phyloP scores from a whole-genome alignment of 2,888 invertebrate species.

The Drymonia ruficornis region DNA sequence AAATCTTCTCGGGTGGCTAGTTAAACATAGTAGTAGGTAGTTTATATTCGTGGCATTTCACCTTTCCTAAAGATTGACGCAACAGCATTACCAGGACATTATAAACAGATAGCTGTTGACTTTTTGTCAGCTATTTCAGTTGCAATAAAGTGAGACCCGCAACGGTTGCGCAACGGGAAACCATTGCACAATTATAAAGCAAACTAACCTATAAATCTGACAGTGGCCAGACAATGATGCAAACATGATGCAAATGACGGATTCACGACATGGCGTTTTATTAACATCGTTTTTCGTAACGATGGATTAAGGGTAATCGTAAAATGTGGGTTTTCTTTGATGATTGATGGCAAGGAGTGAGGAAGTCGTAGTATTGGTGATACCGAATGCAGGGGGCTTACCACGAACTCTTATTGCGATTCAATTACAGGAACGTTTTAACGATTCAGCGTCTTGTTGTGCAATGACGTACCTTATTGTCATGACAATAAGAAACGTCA shows the following conservation, averaged over 20 bases:
- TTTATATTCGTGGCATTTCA: too few relatives aligned
- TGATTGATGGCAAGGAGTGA: conserved; percentile 9
- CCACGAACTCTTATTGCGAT: too few relatives aligned
- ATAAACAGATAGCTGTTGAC: conserved; percentile 5
- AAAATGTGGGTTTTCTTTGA: conserved; percentile 8
- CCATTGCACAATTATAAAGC: conserved; percentile 27
- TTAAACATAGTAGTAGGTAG: too few relatives aligned
- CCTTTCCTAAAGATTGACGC: background rate
- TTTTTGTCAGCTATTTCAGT: conserved; percentile 4
- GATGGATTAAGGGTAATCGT: conserved; percentile 6
- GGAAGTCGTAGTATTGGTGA: too few relatives aligned
- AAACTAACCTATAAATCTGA: conserved; percentile 32
- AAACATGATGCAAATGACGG: conserved; percentile 21
- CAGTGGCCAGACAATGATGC: conserved; percentile 26
- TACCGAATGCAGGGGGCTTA: too few relatives aligned
- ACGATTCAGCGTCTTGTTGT: too few relatives aligned
- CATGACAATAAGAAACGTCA: too few relatives aligned
- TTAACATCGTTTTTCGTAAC: conserved; percentile 9
- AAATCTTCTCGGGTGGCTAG: too few relatives aligned
- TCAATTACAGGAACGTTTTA: too few relatives aligned
- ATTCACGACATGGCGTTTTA: conserved; percentile 18
- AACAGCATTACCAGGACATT: conserved; percentile 3
- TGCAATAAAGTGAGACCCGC: conserved; percentile 23
- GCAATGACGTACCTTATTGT: too few relatives aligned
- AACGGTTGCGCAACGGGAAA: conserved; percentile 23